Evolutionary conservation across 2,888 invertebrate genomes (phyloP), one percentile per base, ranked within the genome.

Genomic region (Xanthorhoe designata): DNA sequence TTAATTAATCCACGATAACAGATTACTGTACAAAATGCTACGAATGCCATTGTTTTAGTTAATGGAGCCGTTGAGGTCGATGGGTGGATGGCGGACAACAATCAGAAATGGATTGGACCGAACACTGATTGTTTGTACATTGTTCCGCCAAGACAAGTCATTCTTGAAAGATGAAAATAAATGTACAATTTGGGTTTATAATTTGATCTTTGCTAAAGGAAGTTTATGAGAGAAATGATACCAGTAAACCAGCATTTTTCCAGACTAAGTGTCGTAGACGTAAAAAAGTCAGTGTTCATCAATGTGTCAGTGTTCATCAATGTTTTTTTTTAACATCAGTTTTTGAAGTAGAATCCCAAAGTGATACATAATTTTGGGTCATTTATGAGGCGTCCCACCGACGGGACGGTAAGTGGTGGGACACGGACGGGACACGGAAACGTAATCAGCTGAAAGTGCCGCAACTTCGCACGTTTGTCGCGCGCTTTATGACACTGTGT

Each of bases 1-100:
- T 64, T 64, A 64, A 58, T 64, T 64, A 64, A 57, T 64, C 62
- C 49, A 51, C 35, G 56, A 49, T 68, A 55, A 60, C 67, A 57
- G 63, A 68, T 68, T 64, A 64, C 61, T 57, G 56, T 19, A 49
- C 49, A 56, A 56, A 67, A 64, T 50, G 42, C 42, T 60, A 15
- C 18, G 9, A 59, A 59, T 47, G 51, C 35, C 47, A 56, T 56
- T 63, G 66, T 67, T 59, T 38, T 19, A 49, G 53, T 13, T 10
- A 15, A 32, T 47, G 19, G 24, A 47, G 38, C 29, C 15, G 52
- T 58, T 35, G 52, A 53, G 42, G 29, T 50, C 35, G 18, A 17
- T 3, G 8, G 38, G 6, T 8, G 51, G 38, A 61, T 47, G 17
- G 42, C 50, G 32, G 47, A 42, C 42, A 56, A 15, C 24, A 18